Base-by-base conservation (phyloP, 1,140 invertebrate species). In the Sweltsa coloradensis region DNA sequence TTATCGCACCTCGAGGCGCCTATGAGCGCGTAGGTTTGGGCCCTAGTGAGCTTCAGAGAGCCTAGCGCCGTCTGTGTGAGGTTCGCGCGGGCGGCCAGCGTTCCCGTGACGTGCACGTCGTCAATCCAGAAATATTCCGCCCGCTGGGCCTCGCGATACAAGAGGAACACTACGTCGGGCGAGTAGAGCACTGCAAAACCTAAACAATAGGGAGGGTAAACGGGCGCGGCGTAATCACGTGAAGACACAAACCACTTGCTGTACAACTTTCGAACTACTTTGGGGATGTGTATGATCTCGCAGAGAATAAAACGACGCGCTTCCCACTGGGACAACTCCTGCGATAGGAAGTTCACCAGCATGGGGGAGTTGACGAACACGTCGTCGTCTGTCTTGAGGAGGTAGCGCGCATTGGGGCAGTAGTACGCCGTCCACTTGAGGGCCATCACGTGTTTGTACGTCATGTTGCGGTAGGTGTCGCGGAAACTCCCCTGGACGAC, bases 361-460 rank as follows among this genome's bases (percentile, higher is more conserved):
- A 69, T 71, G 47, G 74, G 69, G 34, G 76, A 74, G 63, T 87
- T 79, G 37, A 87, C 81, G 59, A 85, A 83, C 34, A 86, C 75
- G 64, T 88, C 83, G 56, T 88, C 84, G 59, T 88, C 83, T 56
- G 78, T 75, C 63, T 88, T 87, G 53, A 88, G 69, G 52, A 87
- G 64, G 63, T 82, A 84, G 57, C 76, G 78, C 26, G 79, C 81
- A 52, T 72, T 67, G 50, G 55, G 51, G 60, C 67, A 78, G 63
- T 79, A 73, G 57, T 79, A 76, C 5, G 75, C 70, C 34, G 79
- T 74, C 80, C 85, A 92, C 60, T 86, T 85, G n/a, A 91, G 71
- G 1, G 74, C 79, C 75, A 86, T 84, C 3, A 85, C 76, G 63
- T 89, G 85, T 64, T 92, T 92, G 57, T 88, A 87, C 2, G 87